Conservation (phyloP, 2,888 invertebrate species). For the Lochmaea capreae region DNA sequence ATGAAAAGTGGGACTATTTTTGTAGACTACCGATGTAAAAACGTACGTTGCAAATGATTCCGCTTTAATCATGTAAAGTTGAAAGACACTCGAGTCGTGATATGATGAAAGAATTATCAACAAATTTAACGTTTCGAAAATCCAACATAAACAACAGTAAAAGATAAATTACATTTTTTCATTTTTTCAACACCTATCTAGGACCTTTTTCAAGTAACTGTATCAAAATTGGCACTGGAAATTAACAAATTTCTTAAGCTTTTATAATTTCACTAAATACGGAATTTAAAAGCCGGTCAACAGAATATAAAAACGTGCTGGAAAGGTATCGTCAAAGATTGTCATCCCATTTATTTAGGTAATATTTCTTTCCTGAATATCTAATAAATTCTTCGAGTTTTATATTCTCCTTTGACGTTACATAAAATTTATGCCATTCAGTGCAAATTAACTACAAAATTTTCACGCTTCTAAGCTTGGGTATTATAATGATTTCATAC, state of each 20-base stretch:
- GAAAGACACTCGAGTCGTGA: neutral
- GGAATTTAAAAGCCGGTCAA: no score
- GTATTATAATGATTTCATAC: constrained; percentile 10
- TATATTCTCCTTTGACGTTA: constrained; percentile 15
- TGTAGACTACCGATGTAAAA: neutral
- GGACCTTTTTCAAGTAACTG: no score
- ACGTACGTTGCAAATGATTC: neutral
- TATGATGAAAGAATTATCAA: neutral
- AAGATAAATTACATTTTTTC: no score
- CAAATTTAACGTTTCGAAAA: neutral
- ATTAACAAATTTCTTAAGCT: no score
- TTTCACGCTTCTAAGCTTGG: constrained; percentile 16
- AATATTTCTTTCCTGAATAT: constrained; percentile 10
- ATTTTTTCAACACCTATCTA: no score
- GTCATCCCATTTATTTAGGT: neutral
- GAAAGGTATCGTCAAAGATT: constrained; percentile 1
- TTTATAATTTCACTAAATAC: no score
- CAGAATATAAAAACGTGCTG: neutral
- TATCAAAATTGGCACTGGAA: no score
- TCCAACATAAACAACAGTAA: neutral
- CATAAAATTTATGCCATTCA: constrained; percentile 28
- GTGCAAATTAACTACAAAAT: constrained; percentile 22
- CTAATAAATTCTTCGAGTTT: constrained; percentile 18
- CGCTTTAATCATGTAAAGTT: neutral
- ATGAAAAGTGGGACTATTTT: constrained; percentile 1